Evolutionary conservation across 1,140 invertebrate genomes (phyloP).

Genomic region (Hyles euphorbiae): DNA sequence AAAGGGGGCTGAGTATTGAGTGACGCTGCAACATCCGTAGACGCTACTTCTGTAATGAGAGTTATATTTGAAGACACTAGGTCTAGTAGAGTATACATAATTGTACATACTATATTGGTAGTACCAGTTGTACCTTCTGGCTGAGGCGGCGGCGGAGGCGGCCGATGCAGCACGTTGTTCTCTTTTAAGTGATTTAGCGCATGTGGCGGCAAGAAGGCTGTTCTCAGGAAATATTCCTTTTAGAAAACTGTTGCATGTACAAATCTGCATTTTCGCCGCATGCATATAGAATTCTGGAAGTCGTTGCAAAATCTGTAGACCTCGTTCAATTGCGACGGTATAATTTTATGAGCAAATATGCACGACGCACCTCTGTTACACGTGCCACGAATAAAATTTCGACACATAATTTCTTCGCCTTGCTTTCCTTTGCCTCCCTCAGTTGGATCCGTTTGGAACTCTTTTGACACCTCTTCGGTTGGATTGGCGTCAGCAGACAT

Average conservation of each 20-base stretch:
- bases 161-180: conserved; percentile 15
- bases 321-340: conserved; percentile 30
- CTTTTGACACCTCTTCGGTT: not conserved
- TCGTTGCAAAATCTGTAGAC: conserved; percentile 50
- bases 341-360: conserved; percentile 40
- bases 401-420: conserved; percentile 29
- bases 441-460: not conserved
- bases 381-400: conserved; percentile 47
- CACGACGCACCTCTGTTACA: conserved; percentile 40
- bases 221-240: conserved; percentile 46
- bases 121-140: conserved; percentile 21
- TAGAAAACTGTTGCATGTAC: conserved; percentile 54
- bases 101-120: not conserved
- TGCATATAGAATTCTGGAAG: conserved; percentile 44
- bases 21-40: no score
- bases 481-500: not conserved
- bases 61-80: no score
- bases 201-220: conserved; percentile 39
- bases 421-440: conserved; percentile 12
- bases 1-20: no score
- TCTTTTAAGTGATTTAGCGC: conserved; percentile 29
- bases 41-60: no score
- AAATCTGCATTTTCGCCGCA: conserved; percentile 38
- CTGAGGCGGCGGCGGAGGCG: conserved; percentile 23
- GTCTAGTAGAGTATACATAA: no score